Evolutionary conservation across 2,888 invertebrate species (phyloP).

Genomic region (Beris morrisii): DNA sequence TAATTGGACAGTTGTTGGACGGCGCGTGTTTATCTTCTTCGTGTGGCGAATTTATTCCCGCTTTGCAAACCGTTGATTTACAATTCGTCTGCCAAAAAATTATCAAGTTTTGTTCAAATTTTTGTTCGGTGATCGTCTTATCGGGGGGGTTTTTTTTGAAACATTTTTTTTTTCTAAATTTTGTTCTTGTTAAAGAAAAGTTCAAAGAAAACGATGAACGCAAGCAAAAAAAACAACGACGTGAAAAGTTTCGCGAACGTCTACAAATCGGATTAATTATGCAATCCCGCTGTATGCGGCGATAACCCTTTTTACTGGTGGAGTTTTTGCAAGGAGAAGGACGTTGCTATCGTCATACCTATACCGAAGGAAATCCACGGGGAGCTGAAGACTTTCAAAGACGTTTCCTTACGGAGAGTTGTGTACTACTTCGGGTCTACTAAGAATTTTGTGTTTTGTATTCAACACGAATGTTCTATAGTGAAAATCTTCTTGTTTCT

Average conservation of each 20-base stretch:
- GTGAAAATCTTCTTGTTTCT: slow-evolving; percentile 12
- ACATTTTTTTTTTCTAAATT: too few relatives aligned
- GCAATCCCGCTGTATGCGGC: slow-evolving; percentile 25
- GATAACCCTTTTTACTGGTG: slow-evolving; percentile 24
- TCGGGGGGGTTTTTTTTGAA: too few relatives aligned
- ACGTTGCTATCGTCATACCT: too few relatives aligned
- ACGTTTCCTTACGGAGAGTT: slow-evolving; percentile 3
- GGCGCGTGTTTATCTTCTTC: slow-evolving; percentile 6
- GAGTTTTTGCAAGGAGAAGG: slow-evolving; percentile 8
- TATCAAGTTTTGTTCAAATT: too few relatives aligned
- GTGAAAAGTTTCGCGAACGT: slow-evolving; percentile 13
- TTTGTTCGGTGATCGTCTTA: too few relatives aligned
- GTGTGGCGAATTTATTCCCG: neutral
- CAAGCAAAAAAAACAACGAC: neutral
- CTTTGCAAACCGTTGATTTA: neutral
- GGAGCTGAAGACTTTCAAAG: neutral
- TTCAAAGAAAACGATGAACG: neutral
- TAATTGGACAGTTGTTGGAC: slow-evolving; percentile 30
- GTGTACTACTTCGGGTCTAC: neutral
- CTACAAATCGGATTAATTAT: slow-evolving; percentile 35
- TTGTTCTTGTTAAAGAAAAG: too few relatives aligned
- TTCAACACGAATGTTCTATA: slow-evolving; percentile 16
- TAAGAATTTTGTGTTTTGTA: slow-evolving; percentile 23
- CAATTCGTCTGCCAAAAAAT: neutral
- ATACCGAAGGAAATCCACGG: slow-evolving; percentile 1